Base-by-base conservation (phyloP, 2,113 vertebrate genomes). In the Burhinus bistriatus region DNA sequence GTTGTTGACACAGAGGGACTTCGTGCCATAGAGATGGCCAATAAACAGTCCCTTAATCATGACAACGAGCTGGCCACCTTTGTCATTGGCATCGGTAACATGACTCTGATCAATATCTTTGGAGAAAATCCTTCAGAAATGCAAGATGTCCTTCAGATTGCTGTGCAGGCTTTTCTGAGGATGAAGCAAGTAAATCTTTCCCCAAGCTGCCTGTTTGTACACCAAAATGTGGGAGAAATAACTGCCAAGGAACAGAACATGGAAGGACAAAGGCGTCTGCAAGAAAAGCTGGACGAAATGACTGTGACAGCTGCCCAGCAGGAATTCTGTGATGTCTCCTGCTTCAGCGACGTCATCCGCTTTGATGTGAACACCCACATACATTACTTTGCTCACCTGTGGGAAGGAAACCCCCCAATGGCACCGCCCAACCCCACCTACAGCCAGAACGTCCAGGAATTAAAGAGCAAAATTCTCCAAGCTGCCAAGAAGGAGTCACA, bases 1-100 rank as follows among this genome's bases (percentile, higher is more conserved):
- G 84, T 98, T 36, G 89, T 98, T 22, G 98, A 98, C 86, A 98
- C 97, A 15, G 97, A 98, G 80, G 98, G 98, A 4, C 95, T 98
- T 21, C 77, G 93, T 42, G 95, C 97, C 52, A 76, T 90, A 11
- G 96, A 97, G 71, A 34, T 97, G 29, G 64, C 55, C 36, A 96
- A 80, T 16, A 98, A 96, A 29, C 90, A 85, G 34, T 95, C 89
- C n/a, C 57, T 92, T 18, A 92, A 97, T 11, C 95, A 97, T 23
- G 97, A 98, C 89, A 98, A 98, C 3, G 96, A 98, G 87, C 83
- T 98, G 62, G 98, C 98, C 70, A 98, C 98, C 17, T 98, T 98
- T 69, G 97, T 98, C 68, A 97, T 97, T 40, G 98, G 98, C 76
- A 79, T 98, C 1, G 97, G 97, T 86, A 98, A 98, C 84, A 9